phyloP scores from a whole-genome alignment of 2,113 vertebrate species.

The Polyodon spathula region DNA sequence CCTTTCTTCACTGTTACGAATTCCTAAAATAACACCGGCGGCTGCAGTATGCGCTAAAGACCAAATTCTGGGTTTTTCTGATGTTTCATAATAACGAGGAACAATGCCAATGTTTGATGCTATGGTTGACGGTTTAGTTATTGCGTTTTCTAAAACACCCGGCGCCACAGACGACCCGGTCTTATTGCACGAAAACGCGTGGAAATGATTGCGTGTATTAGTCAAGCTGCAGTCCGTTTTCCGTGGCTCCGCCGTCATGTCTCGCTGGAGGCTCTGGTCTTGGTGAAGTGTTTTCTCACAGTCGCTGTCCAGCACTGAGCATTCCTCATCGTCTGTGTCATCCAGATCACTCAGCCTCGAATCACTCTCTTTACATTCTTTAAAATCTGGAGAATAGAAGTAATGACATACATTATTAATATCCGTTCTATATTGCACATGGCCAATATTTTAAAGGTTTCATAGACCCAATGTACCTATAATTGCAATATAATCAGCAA shows the following conservation, averaged over 20 bases:
- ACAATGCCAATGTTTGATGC: conserved; percentile 31
- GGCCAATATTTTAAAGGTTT: too few species aligned
- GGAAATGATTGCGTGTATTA: conserved; percentile 48
- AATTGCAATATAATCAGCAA: too few species aligned
- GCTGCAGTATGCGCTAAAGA: conserved; percentile 80
- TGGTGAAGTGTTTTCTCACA: conserved; percentile 49
- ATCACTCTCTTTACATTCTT: conserved; percentile 64
- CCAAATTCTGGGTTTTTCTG: conserved; percentile 85
- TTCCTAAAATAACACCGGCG: conserved; percentile 46
- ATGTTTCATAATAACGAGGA: conserved; percentile 55
- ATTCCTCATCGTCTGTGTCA: conserved; percentile 76
- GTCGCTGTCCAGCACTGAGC: conserved; percentile 68
- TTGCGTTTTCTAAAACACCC: conserved; percentile 52
- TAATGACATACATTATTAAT: too few species aligned
- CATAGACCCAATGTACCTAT: too few species aligned
- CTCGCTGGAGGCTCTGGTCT: conserved; percentile 32
- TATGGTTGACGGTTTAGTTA: conserved; percentile 32
- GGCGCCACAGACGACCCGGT: conserved; percentile 32
- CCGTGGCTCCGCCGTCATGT: conserved; percentile 35
- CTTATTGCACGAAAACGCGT: conserved; percentile 58
- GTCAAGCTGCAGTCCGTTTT: conserved; percentile 59
- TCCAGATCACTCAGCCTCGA: conserved; percentile 77
- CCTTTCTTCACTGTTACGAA: conserved; percentile 44
- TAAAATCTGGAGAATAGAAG: conserved; percentile 58
- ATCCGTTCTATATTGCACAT: too few species aligned